Conservation (phyloP, 2,888 invertebrate species). For the Andrena camellia region DNA sequence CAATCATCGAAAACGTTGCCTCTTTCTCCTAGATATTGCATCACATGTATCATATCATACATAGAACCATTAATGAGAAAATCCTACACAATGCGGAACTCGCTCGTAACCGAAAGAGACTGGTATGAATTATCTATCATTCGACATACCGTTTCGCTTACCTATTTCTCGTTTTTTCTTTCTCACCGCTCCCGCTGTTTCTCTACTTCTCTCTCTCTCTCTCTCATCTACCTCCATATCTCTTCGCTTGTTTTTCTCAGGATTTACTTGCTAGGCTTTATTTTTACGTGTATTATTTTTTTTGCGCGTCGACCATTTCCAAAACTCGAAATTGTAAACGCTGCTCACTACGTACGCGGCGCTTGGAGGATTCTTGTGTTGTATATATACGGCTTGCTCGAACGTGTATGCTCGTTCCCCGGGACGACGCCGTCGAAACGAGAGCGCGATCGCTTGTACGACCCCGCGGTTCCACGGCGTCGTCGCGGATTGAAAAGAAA, state of each 20-base stretch:
- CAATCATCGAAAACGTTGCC: conserved; percentile 71
- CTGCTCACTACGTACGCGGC: conserved; percentile 72
- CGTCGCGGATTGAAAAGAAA: conserved; percentile 28
- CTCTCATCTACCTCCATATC: conserved; percentile 34
- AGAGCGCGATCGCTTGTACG: background rate
- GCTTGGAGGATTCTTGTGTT: conserved; percentile 69
- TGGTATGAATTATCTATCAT: conserved; percentile 71
- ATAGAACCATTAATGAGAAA: conserved; percentile 63
- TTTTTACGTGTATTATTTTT: conserved; percentile 41
- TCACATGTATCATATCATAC: conserved; percentile 65
- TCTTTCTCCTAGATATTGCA: conserved; percentile 68
- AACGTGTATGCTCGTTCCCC: conserved; percentile 36
- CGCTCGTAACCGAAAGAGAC: conserved; percentile 83
- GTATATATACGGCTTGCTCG: conserved; percentile 52
- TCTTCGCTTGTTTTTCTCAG: conserved; percentile 51
- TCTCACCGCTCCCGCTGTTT: conserved; percentile 18
- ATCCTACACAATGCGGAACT: conserved; percentile 82
- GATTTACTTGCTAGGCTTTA: conserved; percentile 39
- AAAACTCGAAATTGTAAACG: conserved; percentile 70
- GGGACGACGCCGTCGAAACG: conserved; percentile 5
- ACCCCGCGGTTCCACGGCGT: conserved; percentile 21
- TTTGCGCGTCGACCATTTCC: conserved; percentile 68
- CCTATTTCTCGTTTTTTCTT: conserved; percentile 49
- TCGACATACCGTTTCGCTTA: conserved; percentile 70
- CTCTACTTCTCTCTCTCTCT: conserved; percentile 21